Conservation (phyloP, 92 coral and sea anemone species). For the Ricordea florida region DNA sequence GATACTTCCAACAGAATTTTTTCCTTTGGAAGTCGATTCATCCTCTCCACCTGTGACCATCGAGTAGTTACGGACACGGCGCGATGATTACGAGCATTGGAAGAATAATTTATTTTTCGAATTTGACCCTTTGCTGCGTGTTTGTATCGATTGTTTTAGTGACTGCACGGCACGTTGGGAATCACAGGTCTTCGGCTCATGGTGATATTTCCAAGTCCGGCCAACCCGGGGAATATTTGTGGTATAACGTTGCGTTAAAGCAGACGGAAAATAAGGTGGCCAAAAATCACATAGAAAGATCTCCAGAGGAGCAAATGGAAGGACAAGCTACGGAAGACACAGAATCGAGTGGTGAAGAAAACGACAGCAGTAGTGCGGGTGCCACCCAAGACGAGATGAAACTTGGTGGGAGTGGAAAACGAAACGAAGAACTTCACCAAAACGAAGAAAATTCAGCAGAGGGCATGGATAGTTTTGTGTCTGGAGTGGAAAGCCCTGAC, state of each 20-base stretch:
- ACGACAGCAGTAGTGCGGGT: neutral
- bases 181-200: neutral
- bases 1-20: slow-evolving; percentile 1
- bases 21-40: too few relatives aligned
- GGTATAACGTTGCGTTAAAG: slow-evolving; percentile 11
- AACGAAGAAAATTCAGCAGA: neutral
- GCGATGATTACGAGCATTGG: neutral
- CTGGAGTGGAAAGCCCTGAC: too few relatives aligned
- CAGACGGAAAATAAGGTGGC: slow-evolving; percentile 2
- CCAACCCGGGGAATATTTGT: slow-evolving; percentile 32
- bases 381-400: neutral
- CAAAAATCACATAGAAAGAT: neutral
- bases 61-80: neutral
- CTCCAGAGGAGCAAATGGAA: neutral
- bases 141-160: neutral
- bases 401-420: slow-evolving; percentile 9
- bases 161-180: slow-evolving; percentile 14
- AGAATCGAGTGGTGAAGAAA: too few relatives aligned
- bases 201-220: slow-evolving; percentile 26
- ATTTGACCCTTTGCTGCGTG: neutral
- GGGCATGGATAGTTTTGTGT: neutral
- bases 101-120: neutral
- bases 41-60: too few relatives aligned
- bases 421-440: neutral
- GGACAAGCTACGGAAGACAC: neutral